phyloP scores from a whole-genome alignment of 2,113 vertebrate species.

The Nothocercus julius region DNA sequence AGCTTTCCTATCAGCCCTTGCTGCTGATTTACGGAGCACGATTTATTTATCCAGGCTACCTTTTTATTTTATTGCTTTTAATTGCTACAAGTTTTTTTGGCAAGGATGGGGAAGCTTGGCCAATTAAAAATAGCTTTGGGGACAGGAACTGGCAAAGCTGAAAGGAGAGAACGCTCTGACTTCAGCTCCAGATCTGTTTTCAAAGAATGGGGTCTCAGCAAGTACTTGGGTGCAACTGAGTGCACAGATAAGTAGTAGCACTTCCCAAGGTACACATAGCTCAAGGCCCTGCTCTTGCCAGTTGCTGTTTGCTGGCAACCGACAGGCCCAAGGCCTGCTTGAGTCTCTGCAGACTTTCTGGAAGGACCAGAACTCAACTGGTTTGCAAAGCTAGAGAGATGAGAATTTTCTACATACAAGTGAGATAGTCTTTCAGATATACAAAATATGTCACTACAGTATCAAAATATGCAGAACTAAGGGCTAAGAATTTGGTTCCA shows the following conservation, averaged over 20 bases:
- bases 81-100: conserved; percentile 37
- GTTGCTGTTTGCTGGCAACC: not conserved
- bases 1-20: not conserved
- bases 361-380: not conserved
- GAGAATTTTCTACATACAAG: not conserved
- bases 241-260: conserved; percentile 17
- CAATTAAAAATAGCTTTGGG: conserved; percentile 66
- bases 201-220: conserved; percentile 35
- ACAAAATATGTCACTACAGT: not conserved
- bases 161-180: conserved; percentile 18
- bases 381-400: not conserved
- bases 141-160: conserved; percentile 40
- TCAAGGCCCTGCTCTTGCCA: not conserved
- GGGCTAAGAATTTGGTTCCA: not conserved
- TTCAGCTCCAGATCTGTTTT: conserved; percentile 37
- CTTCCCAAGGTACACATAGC: conserved; percentile 33
- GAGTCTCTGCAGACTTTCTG: not conserved
- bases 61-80: conserved; percentile 60
- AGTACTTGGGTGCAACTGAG: conserved; percentile 49
- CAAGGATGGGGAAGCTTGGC: conserved; percentile 15
- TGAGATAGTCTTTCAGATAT: not conserved
- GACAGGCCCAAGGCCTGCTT: not conserved
- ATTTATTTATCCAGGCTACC: conserved; percentile 20
- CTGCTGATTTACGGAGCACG: not conserved
- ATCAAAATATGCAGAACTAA: not conserved